These are phyloP conservation scores for Dicaeum eximium DNA, from an alignment of 2,113 vertebrate genomes.

Conservation along the genomic window DNA sequence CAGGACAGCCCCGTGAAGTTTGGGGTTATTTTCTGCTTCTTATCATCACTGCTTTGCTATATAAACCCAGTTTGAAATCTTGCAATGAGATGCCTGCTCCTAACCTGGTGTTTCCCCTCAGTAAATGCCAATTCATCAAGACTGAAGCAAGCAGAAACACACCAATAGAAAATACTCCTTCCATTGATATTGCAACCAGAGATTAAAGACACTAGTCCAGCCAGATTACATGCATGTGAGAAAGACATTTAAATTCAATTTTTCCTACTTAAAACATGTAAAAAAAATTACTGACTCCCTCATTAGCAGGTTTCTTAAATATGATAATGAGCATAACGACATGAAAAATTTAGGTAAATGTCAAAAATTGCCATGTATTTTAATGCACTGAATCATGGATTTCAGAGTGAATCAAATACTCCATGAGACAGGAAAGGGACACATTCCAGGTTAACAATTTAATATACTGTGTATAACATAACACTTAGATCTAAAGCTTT, in stretches of 20 bases:
- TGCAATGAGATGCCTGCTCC: background rate
- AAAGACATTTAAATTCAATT: background rate
- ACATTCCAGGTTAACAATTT: background rate
- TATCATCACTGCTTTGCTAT: background rate
- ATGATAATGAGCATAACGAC: background rate
- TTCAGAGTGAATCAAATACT: background rate
- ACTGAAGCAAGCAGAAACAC: background rate
- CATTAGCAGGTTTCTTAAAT: background rate
- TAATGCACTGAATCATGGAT: background rate
- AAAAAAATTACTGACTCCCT: background rate
- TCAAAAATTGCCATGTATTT: background rate
- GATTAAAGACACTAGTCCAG: background rate
- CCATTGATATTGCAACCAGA: background rate
- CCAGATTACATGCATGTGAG: background rate
- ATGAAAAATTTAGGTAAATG: background rate
- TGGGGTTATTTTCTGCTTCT: background rate
- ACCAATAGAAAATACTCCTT: background rate
- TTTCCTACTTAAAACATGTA: background rate
- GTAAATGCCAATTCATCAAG: background rate
- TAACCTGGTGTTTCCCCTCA: background rate
- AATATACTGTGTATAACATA: background rate
- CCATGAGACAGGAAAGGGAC: background rate
- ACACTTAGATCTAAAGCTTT: background rate
- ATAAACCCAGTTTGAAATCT: background rate
- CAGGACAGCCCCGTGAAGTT: background rate